Base-by-base conservation (phyloP, 2,113 vertebrate species). In the Cyprinodon tularosa region DNA sequence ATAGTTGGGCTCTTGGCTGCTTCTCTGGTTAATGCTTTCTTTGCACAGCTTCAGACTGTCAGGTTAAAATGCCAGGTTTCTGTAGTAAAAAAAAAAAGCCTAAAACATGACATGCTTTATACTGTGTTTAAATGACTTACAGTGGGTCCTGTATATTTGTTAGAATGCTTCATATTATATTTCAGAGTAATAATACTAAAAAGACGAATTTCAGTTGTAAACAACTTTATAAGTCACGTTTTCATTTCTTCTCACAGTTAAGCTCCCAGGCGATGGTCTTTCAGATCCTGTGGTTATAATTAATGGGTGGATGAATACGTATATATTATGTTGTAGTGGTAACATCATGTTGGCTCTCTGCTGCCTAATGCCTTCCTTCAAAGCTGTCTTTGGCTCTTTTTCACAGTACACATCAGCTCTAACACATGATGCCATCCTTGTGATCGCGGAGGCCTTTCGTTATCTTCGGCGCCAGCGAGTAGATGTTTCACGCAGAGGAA, bases 391-490 rank as follows among this genome's bases (percentile, higher is more conserved):
- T 44, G 86, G 72, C 29, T 62, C 63, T 82, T 48, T 80, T 14
- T 92, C 92, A 85, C 90, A 99, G 98, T 99, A 97, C 73, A 99
- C 98, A 0, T 99, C 98, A 66, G 98, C 98, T 0, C 87, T 99
- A 93, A 99, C 98, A 74, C 97, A 99, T 0, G 98, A 99, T 15
- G 96, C 96, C 36, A 96, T 99, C 78, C 93, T 99, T 22, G 97
- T 99, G 86, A 96, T 99, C 45, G 96, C 95, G 0, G 98, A 99
- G 89, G 98, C 98, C 45, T 99, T 99, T 83, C 96, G 97, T 11
- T 98, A 99, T 90, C 95, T 99, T 76, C 96, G 98, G 71, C 95
- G 96, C 45, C 97, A 98, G 84, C 94, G 97, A 2, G 97, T 99
- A 72, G 98, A 99, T 60, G 96, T 99, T 61, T 99, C 97, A 60